A percentile compares a stretch with the other conserved stretches of the same genome.
phyloP scores from a whole-genome alignment of 2,888 invertebrate genomes.

The Spisula subtruncata region DNA sequence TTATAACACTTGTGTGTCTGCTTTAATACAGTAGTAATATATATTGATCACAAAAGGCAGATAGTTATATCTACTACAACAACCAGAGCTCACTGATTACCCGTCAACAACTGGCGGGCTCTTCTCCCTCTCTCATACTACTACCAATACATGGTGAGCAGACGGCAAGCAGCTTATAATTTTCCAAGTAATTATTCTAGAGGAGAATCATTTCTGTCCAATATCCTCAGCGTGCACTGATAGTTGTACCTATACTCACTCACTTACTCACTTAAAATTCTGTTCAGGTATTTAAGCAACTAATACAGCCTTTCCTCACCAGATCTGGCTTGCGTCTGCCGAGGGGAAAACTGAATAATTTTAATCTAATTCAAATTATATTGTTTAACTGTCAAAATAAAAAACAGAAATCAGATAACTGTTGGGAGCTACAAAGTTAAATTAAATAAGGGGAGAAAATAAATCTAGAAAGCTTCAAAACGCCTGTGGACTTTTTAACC shows the following conservation, averaged over 20 bases:
- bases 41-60: conserved; percentile 4
- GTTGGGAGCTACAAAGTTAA: conserved; percentile 4
- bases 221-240: neutral
- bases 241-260: neutral
- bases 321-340: neutral
- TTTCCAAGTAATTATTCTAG: neutral
- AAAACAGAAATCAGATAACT: neutral
- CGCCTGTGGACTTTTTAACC: neutral
- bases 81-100: neutral
- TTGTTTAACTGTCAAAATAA: neutral
- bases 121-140: neutral
- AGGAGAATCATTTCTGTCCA: neutral
- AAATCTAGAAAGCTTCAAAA: neutral
- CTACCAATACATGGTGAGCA: neutral
- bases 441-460: conserved; percentile 8
- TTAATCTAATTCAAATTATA: conserved; percentile 6
- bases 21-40: neutral
- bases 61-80: neutral
- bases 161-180: neutral
- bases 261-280: neutral
- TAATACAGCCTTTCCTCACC: neutral
- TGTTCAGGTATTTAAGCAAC: conserved; percentile 18
- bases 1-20: conserved; percentile 25
- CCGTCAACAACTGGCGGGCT: neutral
- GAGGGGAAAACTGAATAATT: neutral